A percentile compares a stretch with the other conserved stretches of the same genome.
phyloP scores from a whole-genome alignment of 2,113 vertebrate genomes.

The Alligator sinensis region DNA sequence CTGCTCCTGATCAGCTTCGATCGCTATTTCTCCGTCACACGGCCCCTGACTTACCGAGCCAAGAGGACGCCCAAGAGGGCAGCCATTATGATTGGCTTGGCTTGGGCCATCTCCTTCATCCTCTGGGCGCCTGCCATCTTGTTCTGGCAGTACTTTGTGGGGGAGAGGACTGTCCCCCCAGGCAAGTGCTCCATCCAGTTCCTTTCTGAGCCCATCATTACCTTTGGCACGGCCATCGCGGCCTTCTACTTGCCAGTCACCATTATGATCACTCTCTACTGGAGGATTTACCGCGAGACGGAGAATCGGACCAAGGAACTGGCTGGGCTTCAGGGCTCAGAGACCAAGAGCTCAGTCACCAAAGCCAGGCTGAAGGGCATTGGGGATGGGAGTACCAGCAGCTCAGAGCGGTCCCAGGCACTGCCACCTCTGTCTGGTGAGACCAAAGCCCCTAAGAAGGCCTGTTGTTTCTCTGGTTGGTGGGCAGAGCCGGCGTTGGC shows the following conservation, averaged over 20 bases:
- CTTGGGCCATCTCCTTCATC: slow-evolving; percentile 95
- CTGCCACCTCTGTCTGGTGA: neutral
- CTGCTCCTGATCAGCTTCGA: slow-evolving; percentile 98
- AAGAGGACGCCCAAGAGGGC: slow-evolving; percentile 95
- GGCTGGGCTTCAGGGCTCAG: slow-evolving; percentile 93
- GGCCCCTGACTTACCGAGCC: slow-evolving; percentile 95
- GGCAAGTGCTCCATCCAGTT: slow-evolving; percentile 98
- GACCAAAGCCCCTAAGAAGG: slow-evolving; percentile 28
- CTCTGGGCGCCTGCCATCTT: slow-evolving; percentile 98
- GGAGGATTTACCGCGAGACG: slow-evolving; percentile 96
- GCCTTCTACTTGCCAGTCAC: slow-evolving; percentile 98
- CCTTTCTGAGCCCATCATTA: slow-evolving; percentile 96
- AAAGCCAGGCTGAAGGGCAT: slow-evolving; percentile 79
- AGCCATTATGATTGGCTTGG: slow-evolving; percentile 94
- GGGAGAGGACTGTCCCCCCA: slow-evolving; percentile 91
- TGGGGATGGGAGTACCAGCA: slow-evolving; percentile 77
- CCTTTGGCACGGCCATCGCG: slow-evolving; percentile 96
- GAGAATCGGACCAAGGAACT: slow-evolving; percentile 96
- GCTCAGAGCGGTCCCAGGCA: slow-evolving; percentile 60
- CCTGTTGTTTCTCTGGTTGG: slow-evolving; percentile 49
- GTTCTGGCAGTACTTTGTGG: slow-evolving; percentile 98
- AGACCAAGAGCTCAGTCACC: slow-evolving; percentile 81
- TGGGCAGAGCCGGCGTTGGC: slow-evolving; percentile 45
- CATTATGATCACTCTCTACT: slow-evolving; percentile 97
- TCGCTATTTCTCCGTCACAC: slow-evolving; percentile 97